A percentile compares a stretch with the other conserved stretches of the same genome.
Conservation (phyloP, 2,888 invertebrate genomes). For the Eristalinus sepulchralis region DNA sequence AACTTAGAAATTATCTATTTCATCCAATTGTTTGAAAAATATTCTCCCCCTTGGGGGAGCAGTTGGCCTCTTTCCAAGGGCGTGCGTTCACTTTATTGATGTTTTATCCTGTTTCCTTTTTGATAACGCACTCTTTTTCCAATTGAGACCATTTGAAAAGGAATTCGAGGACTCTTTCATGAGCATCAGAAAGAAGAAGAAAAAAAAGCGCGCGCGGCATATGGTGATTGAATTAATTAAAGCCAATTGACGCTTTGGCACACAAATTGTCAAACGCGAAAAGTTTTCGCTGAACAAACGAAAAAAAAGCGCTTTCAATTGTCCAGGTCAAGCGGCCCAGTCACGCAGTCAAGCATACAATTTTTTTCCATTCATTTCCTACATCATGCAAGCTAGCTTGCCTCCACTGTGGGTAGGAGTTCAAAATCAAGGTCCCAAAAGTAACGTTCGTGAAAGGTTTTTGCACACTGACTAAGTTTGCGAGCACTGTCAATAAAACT, state of each 20-base stretch:
- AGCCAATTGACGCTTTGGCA: neutral
- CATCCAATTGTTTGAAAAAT: neutral
- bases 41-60: neutral
- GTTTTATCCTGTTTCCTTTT: neutral
- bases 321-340: neutral
- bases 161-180: neutral
- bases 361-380: neutral
- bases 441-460: neutral
- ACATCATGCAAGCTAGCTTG: neutral
- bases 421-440: neutral
- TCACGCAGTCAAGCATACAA: neutral
- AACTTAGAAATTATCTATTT: neutral
- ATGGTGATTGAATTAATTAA: neutral
- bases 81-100: too few species aligned
- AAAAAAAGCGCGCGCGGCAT: too few species aligned
- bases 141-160: neutral
- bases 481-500: neutral
- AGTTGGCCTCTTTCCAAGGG: neutral
- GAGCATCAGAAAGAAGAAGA: neutral
- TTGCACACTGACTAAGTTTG: neutral
- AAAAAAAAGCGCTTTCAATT: neutral
- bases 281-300: neutral
- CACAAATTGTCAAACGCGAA: neutral
- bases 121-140: neutral
- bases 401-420: neutral